Base-by-base conservation (phyloP, 2,797 vertebrate species). In the Iguana delicatissima region DNA sequence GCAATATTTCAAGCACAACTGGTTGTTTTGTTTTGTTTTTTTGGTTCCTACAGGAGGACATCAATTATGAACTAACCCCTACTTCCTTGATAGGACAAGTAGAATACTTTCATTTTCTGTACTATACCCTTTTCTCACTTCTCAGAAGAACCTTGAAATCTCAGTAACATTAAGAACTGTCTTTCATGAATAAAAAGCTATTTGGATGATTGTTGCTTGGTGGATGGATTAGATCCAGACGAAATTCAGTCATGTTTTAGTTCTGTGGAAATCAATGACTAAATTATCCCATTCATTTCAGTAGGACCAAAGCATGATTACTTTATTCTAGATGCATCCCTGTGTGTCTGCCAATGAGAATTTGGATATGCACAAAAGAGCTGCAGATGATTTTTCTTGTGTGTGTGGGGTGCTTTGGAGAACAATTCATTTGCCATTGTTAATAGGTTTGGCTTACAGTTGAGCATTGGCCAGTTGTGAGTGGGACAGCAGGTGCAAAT, bases 391-490 rank as follows among this genome's bases (percentile, higher is more conserved):
- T 79, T 20, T 83, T 62, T 84, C 42, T 84, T 84, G 22, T 18
- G 22, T 46, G 42, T 46, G 62, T 5, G 26, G 9, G 2, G 59
- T 67, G 67, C 55, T 57, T 50, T 82, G 16, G 79, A 82, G 55
- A 74, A 90, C 72, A 22, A 57, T 46, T 13, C n/a, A 76, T 24
- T 59, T 32, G 9, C 74, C 64, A 5, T 59, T 62, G 55, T 6
- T 74, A 62, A 52, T 80, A 35, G 80, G 10, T 74, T 74, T 86
- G 29, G 52, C 42, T 90, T 86, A 72, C 57, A 50, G 16, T 81
- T 90, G 77, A 82, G 67, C 57, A 74, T 64, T 86, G 57, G 55
- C 77, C 32, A 90, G 50, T 64, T 90, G 52, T 76, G 85, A 86
- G 35, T 62, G 55, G 67, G 72, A 69, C 55, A 57, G 64, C 67